These are phyloP conservation scores for Drosophila seclusa DNA, from an alignment of 2,888 invertebrate genomes.

Conservation along the genomic window DNA sequence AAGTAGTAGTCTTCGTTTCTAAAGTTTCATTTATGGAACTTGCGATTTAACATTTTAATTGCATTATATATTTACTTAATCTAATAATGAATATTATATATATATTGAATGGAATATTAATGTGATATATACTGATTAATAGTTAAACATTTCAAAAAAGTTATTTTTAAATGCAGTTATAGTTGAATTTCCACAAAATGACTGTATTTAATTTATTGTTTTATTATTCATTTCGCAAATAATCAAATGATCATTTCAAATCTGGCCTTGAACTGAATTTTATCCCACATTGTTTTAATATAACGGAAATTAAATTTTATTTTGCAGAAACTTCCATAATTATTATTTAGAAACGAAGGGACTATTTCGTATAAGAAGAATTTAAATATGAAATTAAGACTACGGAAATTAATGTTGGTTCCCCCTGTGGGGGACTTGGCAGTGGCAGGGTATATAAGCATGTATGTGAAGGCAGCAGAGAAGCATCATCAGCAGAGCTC, in stretches of 20 bases:
- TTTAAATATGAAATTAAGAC: neutral
- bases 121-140: no score
- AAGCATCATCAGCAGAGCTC: constrained; percentile 53
- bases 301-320: neutral
- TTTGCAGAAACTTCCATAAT: neutral
- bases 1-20: neutral
- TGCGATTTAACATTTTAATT: neutral
- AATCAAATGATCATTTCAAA: no score
- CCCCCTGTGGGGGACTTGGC: neutral
- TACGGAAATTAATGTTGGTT: neutral
- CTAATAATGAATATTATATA: fast-evolving
- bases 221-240: neutral
- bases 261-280: neutral
- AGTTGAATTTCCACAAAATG: neutral
- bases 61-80: neutral
- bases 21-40: neutral
- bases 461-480: constrained; percentile 5
- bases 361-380: neutral
- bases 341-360: neutral
- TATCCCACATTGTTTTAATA: neutral
- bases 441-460: constrained; percentile 16
- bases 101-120: neutral
- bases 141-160: no score
- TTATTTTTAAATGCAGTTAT: neutral
- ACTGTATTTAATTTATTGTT: neutral